phyloP scores from a whole-genome alignment of 2,888 invertebrate genomes.

The Volucella bombylans region DNA sequence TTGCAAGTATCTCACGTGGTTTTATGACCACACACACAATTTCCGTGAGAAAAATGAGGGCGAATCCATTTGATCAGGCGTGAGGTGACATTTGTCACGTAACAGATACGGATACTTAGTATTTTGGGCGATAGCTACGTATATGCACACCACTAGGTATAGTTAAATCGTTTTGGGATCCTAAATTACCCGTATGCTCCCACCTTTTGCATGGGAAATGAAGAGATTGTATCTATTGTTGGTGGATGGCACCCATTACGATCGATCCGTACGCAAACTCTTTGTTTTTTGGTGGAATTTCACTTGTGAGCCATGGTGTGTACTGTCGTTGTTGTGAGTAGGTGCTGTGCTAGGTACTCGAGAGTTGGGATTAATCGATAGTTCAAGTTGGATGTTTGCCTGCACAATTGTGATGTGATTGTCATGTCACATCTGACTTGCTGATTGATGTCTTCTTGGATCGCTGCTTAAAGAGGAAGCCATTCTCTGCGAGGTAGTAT shows the following conservation, averaged over 20 bases:
- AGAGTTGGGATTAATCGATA: no score
- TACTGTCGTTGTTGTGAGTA: no score
- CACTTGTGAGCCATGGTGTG: background rate
- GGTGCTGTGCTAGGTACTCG: no score
- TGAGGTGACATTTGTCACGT: constrained; percentile 58
- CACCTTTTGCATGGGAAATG: constrained; percentile 24
- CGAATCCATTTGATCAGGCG: constrained; percentile 40
- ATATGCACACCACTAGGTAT: background rate
- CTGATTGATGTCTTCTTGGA: no score
- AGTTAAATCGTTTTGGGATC: background rate
- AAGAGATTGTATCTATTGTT: constrained; percentile 29
- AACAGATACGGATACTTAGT: constrained; percentile 52
- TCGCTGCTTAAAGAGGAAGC: no score
- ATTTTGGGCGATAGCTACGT: constrained; percentile 19
- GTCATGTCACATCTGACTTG: no score
- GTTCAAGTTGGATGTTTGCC: no score
- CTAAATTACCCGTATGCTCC: constrained; percentile 45
- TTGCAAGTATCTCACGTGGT: constrained; percentile 25
- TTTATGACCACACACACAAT: constrained; percentile 14
- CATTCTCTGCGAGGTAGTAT: no score
- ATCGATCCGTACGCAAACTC: no score
- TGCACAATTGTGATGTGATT: no score
- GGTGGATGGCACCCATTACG: constrained; percentile 7
- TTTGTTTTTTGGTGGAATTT: background rate
- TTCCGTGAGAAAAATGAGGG: constrained; percentile 62